Base-by-base conservation (phyloP, 1,140 invertebrate genomes). In the Conopomorpha cramerella region DNA sequence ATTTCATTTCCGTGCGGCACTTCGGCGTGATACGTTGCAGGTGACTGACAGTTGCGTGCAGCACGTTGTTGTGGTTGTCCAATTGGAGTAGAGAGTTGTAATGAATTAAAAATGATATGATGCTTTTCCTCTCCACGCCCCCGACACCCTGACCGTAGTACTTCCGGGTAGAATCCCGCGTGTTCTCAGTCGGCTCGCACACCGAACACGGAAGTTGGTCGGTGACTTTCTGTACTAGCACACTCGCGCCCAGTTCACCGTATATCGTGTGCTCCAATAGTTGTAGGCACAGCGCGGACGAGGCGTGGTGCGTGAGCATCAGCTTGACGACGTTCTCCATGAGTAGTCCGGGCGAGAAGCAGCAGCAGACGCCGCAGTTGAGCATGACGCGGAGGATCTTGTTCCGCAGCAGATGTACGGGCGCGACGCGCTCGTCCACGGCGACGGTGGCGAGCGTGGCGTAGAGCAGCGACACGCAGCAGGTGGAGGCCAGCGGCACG, bases 331-430 rank as follows among this genome's bases (percentile, higher is more conserved):
- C 49, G 44, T 60, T 67, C 32, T 76, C 67, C 58, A 77, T 56
- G 0, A 78, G 46, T 29, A 55, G 39, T 3, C 55, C 74, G 0
- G 82, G 73, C 3, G 84, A 81, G 43, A 85, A 82, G 50, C 85
- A 87, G 38, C 85, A 87, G 48, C 85, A 87, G 0, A 81, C 82
- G 3, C 85, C 84, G 30, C 79, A 80, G 7, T 61, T 57, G 10
- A 79, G 73, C 61, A 81, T 81, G 1, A 81, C 79, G 35, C 79
- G 79, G 2, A 86, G 56, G 4, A 85, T 45, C 39, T 81, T 72
- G 10, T 77, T 49, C 25, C 79, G 58, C 2, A 85, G 41, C 12
- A 78, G 70, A 2, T 46, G 44, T 3, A 48, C 39, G 6, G 74
- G 72, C 0, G 63, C 55, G 3, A 78, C 52, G 1, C 76, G 51